Evolutionary conservation across 1,140 invertebrate species (phyloP).

Genomic region (Meloidogyne exigua): DNA sequence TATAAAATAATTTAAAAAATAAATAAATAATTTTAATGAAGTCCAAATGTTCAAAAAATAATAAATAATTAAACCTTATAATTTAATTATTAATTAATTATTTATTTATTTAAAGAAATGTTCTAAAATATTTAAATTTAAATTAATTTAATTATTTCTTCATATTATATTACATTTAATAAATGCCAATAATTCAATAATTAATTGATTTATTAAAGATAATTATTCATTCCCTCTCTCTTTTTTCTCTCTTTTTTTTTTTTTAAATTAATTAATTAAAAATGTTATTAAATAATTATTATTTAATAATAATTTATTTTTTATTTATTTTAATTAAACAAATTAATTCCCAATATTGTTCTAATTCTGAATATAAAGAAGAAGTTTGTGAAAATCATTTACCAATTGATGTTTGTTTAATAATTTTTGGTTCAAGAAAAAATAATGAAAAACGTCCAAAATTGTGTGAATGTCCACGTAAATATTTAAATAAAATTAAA

Average conservation of each 20-base stretch:
- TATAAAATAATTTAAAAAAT: too few relatives aligned
- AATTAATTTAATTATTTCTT: not conserved
- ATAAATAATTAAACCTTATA: too few relatives aligned
- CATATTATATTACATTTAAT: not conserved
- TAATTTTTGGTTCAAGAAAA: not conserved
- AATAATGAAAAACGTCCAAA: conserved; percentile 7
- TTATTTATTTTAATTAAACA: not conserved
- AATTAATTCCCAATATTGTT: not conserved
- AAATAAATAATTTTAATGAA: too few relatives aligned
- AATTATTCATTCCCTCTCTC: too few relatives aligned
- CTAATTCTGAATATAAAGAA: not conserved
- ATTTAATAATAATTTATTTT: not conserved
- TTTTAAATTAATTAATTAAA: not conserved
- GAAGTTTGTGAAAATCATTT: conserved; percentile 11
- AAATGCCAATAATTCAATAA: not conserved
- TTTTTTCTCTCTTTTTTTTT: too few relatives aligned
- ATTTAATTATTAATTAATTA: too few relatives aligned
- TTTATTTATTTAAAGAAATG: too few relatives aligned
- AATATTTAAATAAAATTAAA: too few relatives aligned
- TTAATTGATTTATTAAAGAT: not conserved
- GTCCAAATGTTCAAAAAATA: too few relatives aligned
- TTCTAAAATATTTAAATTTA: too few relatives aligned
- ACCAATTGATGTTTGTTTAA: conserved; percentile 3
- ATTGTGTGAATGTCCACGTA: not conserved
- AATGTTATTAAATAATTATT: not conserved